Evolutionary conservation across 2,888 invertebrate genomes (phyloP).

Genomic region (Scaptomyza caliginosa): DNA sequence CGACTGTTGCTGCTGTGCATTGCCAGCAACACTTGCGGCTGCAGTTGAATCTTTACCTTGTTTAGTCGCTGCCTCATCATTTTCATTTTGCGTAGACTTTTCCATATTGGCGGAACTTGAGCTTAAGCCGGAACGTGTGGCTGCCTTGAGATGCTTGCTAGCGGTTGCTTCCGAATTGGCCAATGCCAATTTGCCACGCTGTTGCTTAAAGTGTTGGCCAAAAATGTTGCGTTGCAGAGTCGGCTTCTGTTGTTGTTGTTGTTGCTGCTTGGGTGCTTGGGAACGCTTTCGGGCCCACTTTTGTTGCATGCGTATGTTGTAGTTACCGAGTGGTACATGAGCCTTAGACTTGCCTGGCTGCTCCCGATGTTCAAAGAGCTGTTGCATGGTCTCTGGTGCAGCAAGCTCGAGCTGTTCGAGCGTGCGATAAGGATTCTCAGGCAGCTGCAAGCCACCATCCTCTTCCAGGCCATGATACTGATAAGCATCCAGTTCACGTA

Average conservation of each 20-base stretch:
- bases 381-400: constrained; percentile 73
- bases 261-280: constrained; percentile 56
- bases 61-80: constrained; percentile 20
- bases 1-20: constrained; percentile 21
- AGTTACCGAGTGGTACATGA: constrained; percentile 39
- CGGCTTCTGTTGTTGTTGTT: constrained; percentile 52
- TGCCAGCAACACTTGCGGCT: constrained; percentile 17
- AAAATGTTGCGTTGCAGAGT: constrained; percentile 75
- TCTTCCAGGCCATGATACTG: constrained; percentile 77
- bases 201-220: constrained; percentile 74
- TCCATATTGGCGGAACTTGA: constrained; percentile 26
- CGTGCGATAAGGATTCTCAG: constrained; percentile 71
- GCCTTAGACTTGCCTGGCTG: constrained; percentile 47
- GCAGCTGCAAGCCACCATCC: constrained; percentile 46
- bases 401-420: constrained; percentile 73
- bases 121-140: constrained; percentile 49
- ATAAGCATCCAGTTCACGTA: constrained; percentile 78
- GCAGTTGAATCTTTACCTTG: constrained; percentile 15
- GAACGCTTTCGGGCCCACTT: constrained; percentile 81
- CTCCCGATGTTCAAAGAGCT: constrained; percentile 78
- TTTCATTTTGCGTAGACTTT: constrained; percentile 35
- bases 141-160: constrained; percentile 66
- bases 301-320: constrained; percentile 79
- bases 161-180: constrained; percentile 80
- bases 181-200: constrained; percentile 66